These are phyloP conservation scores for Varecia variegata DNA, from an alignment of 2,797 vertebrate genomes.

Conservation along the genomic window DNA sequence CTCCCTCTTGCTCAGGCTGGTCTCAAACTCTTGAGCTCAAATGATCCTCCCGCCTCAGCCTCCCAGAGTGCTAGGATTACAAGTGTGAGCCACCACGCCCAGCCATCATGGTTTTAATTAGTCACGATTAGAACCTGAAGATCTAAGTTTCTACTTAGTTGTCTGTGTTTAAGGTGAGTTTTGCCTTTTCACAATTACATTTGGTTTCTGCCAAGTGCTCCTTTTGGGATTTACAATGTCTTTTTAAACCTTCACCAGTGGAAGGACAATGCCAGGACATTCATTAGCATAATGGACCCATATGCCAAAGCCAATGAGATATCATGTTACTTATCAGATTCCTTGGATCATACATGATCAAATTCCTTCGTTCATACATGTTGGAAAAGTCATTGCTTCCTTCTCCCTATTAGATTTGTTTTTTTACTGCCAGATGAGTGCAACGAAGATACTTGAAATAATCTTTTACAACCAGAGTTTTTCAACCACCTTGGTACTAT, in stretches of 20 bases:
- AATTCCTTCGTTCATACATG: constrained; percentile 40
- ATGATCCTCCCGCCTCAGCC: too few relatives aligned
- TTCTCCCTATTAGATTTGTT: neutral
- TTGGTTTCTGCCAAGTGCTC: constrained; percentile 40
- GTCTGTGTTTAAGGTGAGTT: neutral
- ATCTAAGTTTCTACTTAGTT: constrained; percentile 35
- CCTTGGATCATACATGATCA: constrained; percentile 30
- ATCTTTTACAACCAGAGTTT: constrained; percentile 2
- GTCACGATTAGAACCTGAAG: constrained; percentile 27
- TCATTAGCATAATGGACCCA: constrained; percentile 36
- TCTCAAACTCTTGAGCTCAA: too few relatives aligned
- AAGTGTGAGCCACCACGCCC: too few relatives aligned
- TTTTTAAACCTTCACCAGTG: constrained; percentile 27
- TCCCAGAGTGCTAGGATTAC: too few relatives aligned
- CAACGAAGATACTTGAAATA: neutral
- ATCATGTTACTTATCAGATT: constrained; percentile 54
- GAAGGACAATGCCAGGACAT: constrained; percentile 41
- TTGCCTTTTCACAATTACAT: constrained; percentile 42
- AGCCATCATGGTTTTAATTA: constrained; percentile 43
- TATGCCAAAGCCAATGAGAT: constrained; percentile 28
- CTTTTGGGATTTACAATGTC: constrained; percentile 37
- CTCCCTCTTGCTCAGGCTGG: too few relatives aligned
- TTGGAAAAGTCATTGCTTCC: constrained; percentile 29
- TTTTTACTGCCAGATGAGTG: constrained; percentile 22
- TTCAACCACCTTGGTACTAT: neutral